These are phyloP conservation scores for Pholis gunnellus DNA, from an alignment of 2,113 vertebrate species.

Conservation along the genomic window DNA sequence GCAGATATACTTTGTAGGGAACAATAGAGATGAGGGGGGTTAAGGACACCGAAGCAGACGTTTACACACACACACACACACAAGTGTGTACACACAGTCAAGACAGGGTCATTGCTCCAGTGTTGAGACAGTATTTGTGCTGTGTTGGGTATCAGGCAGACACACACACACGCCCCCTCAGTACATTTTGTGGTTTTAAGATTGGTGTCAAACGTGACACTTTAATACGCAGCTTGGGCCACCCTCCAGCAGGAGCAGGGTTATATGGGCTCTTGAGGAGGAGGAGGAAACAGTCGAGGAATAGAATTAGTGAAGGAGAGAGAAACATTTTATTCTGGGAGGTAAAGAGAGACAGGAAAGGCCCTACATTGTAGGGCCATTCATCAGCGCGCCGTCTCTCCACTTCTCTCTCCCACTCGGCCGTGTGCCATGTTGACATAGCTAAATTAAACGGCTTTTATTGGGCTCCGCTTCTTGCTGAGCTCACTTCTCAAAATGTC, in stretches of 20 bases:
- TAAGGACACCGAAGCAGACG: constrained; percentile 48
- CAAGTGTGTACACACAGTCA: not conserved
- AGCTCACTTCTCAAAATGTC: constrained; percentile 70
- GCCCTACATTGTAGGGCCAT: constrained; percentile 55
- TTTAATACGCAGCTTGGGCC: constrained; percentile 67
- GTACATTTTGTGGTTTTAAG: constrained; percentile 49
- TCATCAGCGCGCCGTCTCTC: constrained; percentile 51
- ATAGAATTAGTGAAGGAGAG: constrained; percentile 21
- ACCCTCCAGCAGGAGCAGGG: constrained; percentile 45
- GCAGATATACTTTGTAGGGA: constrained; percentile 53
- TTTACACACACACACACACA: not conserved
- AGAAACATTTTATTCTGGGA: constrained; percentile 50
- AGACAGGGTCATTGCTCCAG: constrained; percentile 25
- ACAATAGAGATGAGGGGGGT: constrained; percentile 49
- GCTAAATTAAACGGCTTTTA: constrained; percentile 83
- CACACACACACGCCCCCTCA: not conserved
- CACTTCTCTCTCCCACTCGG: constrained; percentile 39
- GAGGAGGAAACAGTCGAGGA: not conserved
- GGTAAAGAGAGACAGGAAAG: constrained; percentile 47
- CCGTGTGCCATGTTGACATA: constrained; percentile 78
- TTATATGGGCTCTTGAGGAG: constrained; percentile 39
- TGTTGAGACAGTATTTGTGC: constrained; percentile 38
- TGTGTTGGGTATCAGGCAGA: constrained; percentile 25
- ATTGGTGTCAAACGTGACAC: constrained; percentile 66
- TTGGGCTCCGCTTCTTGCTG: constrained; percentile 71